Evolutionary conservation across 2,113 vertebrate genomes (phyloP), one percentile per base, ranked within the genome.

Genomic region (Callocephalon fimbriatum): DNA sequence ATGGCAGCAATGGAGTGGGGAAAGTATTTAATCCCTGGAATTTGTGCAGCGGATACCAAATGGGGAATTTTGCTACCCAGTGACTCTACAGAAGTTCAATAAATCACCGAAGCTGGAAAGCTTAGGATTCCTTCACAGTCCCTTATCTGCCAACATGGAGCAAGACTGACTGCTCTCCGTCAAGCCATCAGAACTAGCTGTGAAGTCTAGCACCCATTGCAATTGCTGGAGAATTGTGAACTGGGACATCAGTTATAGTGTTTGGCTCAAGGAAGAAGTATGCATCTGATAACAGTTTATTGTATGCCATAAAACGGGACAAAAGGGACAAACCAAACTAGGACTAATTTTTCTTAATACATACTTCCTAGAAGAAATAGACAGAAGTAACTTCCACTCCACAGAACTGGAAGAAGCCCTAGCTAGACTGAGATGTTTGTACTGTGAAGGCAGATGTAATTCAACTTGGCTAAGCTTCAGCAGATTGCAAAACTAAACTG

Each of bases 401-500:
- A 26, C 45, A 61, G 48, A 56, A 75, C 58, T 88, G 62, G 70
- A 68, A 48, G 90, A 61, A 56, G n/a, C 42, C n/a, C 62, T 88
- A 21, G 31, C 40, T 40, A 66, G 62, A 42, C 62, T 29, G 58
- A 54, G 53, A 32, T 16, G 19, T n/a, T 72, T 31, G 59, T 12
- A 48, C 59, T 50, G 50, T 9, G 65, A 91, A 29, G 77, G 65
- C 84, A 94, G 81, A 93, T 50, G 68, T 51, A 88, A 66, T 74
- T 88, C 76, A 35, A 54, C 54, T 63, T 86, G 94, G 91, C 91
- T 44, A 38, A 80, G 47, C 75, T 59, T 93, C 93, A 96, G 72
- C 42, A 71, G 65, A 91, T 67, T 86, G 91, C 91, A 93, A 89
- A 96, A 95, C 47, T 42, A 9, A 91, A 61, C 68, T 83, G 83